Conservation (phyloP, 1,140 invertebrate genomes). For the Dysdera silvatica region DNA sequence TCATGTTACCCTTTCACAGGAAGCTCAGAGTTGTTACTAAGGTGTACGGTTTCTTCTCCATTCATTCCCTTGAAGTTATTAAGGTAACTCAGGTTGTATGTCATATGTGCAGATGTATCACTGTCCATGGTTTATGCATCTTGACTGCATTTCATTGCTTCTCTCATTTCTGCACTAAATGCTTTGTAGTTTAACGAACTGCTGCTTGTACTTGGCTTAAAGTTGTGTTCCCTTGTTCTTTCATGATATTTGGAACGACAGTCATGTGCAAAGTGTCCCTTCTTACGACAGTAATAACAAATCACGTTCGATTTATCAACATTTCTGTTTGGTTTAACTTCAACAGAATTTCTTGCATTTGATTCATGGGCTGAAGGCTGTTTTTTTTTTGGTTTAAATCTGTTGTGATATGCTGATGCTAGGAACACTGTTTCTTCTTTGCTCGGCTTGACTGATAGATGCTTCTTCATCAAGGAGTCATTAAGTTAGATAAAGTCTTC, state of each 20-base stretch:
- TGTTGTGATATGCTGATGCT: not conserved
- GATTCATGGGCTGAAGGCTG: not conserved
- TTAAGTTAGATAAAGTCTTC: not conserved
- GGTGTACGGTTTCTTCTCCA: not conserved
- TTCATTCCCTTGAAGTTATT: not conserved
- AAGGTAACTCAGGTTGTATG: not conserved
- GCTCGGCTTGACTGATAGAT: not conserved
- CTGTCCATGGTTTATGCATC: slow-evolving; percentile 2
- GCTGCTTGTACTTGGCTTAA: not conserved
- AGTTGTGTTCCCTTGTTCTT: not conserved
- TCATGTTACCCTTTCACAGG: not conserved
- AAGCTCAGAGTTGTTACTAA: not conserved
- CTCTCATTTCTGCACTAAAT: not conserved
- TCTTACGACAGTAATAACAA: slow-evolving; percentile 4
- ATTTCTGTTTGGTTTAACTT: not conserved
- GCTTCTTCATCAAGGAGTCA: slow-evolving; percentile 1
- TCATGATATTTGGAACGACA: not conserved
- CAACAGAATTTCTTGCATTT: not conserved
- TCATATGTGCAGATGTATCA: slow-evolving; percentile 3
- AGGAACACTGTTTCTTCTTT: not conserved
- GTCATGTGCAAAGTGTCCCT: not conserved
- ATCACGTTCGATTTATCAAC: not conserved
- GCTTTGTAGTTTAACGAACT: not conserved
- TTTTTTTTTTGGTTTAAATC: no score
- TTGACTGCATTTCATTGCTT: not conserved